phyloP scores from a whole-genome alignment of 1,140 invertebrate genomes.

The Megalonaias nervosa region DNA sequence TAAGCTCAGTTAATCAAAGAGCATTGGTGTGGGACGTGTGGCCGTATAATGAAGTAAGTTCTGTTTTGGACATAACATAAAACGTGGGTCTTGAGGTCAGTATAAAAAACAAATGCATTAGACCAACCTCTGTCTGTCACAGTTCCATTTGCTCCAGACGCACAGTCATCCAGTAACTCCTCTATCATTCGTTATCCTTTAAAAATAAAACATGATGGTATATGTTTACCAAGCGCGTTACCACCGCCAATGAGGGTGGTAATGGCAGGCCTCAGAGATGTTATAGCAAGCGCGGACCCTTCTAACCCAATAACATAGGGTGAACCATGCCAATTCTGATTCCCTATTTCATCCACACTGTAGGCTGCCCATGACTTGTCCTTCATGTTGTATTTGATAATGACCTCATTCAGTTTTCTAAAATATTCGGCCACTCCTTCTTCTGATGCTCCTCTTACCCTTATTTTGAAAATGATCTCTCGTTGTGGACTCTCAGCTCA shows the following conservation, averaged over 20 bases:
- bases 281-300: not conserved
- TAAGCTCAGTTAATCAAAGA: not conserved
- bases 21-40: not conserved
- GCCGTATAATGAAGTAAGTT: not conserved
- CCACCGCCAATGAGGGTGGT: not conserved
- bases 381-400: not conserved
- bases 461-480: constrained; percentile 7
- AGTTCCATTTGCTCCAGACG: not conserved
- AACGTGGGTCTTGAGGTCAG: not conserved
- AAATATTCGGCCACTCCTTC: not conserved
- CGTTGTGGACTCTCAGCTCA: constrained; percentile 5
- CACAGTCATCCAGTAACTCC: not conserved
- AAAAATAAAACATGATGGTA: constrained; percentile 6
- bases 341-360: constrained; percentile 16
- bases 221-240: constrained; percentile 3
- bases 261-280: not conserved
- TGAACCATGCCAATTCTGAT: constrained; percentile 2
- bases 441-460: constrained; percentile 8
- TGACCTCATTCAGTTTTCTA: not conserved
- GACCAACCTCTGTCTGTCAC: not conserved
- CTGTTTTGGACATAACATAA: not conserved
- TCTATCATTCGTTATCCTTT: constrained; percentile 4
- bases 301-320: constrained; percentile 1
- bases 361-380: constrained; percentile 12
- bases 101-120: not conserved